Base-by-base conservation (phyloP, 2,888 invertebrate genomes). In the Ectemnius lituratus region DNA sequence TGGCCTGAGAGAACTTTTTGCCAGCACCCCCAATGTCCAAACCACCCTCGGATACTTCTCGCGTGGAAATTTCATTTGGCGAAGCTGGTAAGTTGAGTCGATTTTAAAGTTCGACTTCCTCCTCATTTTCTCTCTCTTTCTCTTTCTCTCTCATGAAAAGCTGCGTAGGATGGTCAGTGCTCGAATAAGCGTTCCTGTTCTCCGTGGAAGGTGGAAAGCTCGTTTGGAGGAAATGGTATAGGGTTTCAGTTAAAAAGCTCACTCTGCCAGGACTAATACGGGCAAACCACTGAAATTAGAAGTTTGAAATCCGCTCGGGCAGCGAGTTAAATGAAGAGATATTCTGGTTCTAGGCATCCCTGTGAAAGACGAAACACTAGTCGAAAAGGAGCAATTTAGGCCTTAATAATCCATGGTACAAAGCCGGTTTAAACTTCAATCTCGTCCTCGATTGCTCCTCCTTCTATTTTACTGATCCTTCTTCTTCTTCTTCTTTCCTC, bases 1-100 rank as follows among this genome's bases (percentile, higher is more conserved):
- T 37, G 37, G 37, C 37, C 37, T 13, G 52, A 52, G 23, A 28
- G 37, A 72, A 72, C 67, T 45, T 45, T 59, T 23, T 59, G 11
- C 58, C 18, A 8, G 37, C 37, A 37, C 37, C 37, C 8, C 37
- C 49, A 1, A 3, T 4, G 18, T 23, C 20, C 5, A 13, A 13
- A 13, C 14, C n/a, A 37, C 8, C 8, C 28, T 28, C 8, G 14
- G 23, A 28, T 37, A n/a, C n/a, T 37, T 60, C 37, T 37, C 37
- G n/a, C n/a, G 37, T 45, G 45, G 16, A 18, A 62, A 45, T 37
- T 46, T 45, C 61, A 20, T 18, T 13, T 23, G 20, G 20, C 46
- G 20, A n/a, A n/a, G 14, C 16, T 28, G 60, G 14, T 13, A 5
- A 8, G 58, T 58, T 37, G 37, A 37, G 58, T 28, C 37, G 16